These are phyloP conservation scores for Clitarchus hookeri DNA, from an alignment of 2,888 invertebrate species.

Conservation along the genomic window DNA sequence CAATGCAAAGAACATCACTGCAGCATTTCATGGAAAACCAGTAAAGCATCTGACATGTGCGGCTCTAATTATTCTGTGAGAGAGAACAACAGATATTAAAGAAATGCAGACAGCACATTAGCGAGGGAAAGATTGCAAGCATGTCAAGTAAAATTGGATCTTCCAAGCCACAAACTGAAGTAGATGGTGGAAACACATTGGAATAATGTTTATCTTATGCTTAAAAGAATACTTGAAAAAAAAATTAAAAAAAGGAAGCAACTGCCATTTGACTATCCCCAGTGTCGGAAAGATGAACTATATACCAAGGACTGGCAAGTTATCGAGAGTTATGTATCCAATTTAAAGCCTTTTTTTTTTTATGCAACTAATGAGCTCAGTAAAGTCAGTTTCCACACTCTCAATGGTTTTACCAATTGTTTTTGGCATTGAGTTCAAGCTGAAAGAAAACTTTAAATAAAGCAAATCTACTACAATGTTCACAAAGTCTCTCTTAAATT, in stretches of 20 bases:
- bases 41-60: not conserved
- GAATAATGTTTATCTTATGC: not conserved
- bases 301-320: not conserved
- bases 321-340: not conserved
- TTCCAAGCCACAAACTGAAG: too few relatives aligned
- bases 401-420: conserved; percentile 2
- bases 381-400: not conserved
- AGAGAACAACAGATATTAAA: not conserved
- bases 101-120: not conserved
- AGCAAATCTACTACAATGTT: not conserved
- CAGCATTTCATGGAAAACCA: not conserved
- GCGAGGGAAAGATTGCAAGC: not conserved
- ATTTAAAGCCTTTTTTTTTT: not conserved
- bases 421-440: not conserved
- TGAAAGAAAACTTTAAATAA: not conserved
- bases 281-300: not conserved
- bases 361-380: not conserved
- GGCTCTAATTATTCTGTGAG: not conserved
- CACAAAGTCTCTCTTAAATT: too few relatives aligned
- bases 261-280: not conserved
- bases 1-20: not conserved
- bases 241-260: not conserved
- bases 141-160: too few relatives aligned
- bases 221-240: not conserved
- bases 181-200: not conserved